phyloP scores from a whole-genome alignment of 2,797 vertebrate genomes.

The Semotilus atromaculatus region DNA sequence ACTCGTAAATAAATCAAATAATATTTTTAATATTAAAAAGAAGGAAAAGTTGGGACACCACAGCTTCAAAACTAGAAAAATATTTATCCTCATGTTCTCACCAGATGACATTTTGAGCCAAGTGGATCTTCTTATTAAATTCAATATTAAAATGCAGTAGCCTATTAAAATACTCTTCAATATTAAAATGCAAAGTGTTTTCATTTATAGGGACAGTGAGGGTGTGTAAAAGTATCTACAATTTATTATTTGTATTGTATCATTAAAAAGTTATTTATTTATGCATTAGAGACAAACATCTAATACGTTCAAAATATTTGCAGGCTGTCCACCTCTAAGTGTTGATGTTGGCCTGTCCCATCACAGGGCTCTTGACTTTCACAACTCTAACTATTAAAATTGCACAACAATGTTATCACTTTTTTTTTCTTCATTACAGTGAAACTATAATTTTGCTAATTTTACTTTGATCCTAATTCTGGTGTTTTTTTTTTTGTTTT shows the following conservation, averaged over 20 bases:
- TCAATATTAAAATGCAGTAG: not conserved
- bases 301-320: no score
- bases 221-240: not conserved
- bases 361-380: not conserved
- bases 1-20: no score
- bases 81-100: not conserved
- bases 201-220: not conserved
- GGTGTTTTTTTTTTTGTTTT: no score
- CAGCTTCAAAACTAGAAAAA: no score
- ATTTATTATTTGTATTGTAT: no score
- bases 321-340: no score
- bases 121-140: no score
- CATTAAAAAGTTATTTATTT: not conserved
- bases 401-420: not conserved
- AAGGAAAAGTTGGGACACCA: no score
- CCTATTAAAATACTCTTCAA: not conserved
- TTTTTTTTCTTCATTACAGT: not conserved
- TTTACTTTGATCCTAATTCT: not conserved
- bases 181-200: not conserved
- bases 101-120: not conserved
- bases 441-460: no score
- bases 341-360: not conserved
- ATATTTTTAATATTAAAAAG: not conserved
- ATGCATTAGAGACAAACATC: not conserved
- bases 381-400: not conserved